Evolutionary conservation across 2,113 vertebrate genomes (phyloP).

Genomic region (Euleptes europaea): DNA sequence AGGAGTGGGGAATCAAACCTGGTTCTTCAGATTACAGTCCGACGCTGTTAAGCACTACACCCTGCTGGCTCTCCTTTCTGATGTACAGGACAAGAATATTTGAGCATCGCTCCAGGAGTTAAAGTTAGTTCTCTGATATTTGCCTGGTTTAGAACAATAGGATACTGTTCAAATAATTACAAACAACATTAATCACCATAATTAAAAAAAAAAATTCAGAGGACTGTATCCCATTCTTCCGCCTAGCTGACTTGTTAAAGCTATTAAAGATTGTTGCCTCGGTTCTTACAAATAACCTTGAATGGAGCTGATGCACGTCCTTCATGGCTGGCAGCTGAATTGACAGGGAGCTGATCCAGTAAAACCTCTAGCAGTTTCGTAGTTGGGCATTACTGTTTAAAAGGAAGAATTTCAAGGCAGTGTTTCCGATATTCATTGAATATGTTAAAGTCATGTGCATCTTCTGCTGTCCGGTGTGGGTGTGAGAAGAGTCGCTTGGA

Average conservation of each 20-base stretch:
- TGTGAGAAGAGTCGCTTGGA: background rate
- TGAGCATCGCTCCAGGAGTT: too few species aligned
- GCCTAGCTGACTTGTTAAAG: conserved; percentile 35
- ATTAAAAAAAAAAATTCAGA: background rate
- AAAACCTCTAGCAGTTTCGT: conserved; percentile 25
- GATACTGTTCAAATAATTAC: too few species aligned
- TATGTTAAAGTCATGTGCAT: background rate
- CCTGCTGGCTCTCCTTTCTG: too few species aligned
- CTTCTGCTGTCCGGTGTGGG: background rate
- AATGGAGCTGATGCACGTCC: conserved; percentile 44
- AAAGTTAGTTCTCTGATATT: too few species aligned
- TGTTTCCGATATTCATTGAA: background rate
- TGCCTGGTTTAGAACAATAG: too few species aligned
- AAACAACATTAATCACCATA: too few species aligned
- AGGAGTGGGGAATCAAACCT: too few species aligned
- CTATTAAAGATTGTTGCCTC: background rate
- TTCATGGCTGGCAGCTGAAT: conserved; percentile 49
- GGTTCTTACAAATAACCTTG: conserved; percentile 40
- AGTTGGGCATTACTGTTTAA: conserved; percentile 45
- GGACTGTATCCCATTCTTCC: conserved; percentile 33
- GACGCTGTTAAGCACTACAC: too few species aligned
- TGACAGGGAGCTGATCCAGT: conserved; percentile 50
- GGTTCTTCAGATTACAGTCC: too few species aligned
- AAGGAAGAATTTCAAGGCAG: conserved; percentile 19
- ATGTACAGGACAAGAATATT: too few species aligned